Base-by-base conservation (phyloP, 35 echinoderm and acorn worm genomes). In the Lytechinus variegatus region DNA sequence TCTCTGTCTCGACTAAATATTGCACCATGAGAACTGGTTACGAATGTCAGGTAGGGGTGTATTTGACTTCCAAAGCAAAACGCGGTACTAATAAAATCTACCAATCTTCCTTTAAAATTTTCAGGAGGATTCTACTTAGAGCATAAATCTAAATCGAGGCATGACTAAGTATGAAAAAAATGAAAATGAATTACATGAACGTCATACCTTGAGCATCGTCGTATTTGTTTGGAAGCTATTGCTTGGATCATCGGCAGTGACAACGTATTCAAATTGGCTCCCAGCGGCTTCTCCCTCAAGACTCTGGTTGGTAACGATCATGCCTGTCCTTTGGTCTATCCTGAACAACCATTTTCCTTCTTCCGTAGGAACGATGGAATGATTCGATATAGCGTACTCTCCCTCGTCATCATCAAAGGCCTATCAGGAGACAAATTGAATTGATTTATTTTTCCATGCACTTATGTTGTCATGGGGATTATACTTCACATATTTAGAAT, bases 371-470 rank as follows among this genome's bases (percentile, higher is more conserved):
- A 16, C 27, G 79, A 96, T 28, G 52, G 96, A 94, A 51, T 94
- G 94, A 3, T 5, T 54, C 16, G 94, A 56, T 13, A 92, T 6
- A 28, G 92, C 94, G 79, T 96, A 94, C n/a, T 94, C 94, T 10
- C 86, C 86, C 54, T 54, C 86, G 54, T 94, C 92, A 9, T 16
- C 29, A 86, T 96, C 96, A 8, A 96, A 56, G 8, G 96, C 92
- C 92, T 94, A 52, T 52, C 1, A 44, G 53, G 12, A 52, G 44
- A 72, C 33, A 44, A 44, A 44, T 44, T 44, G 33, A 44, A 44
- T 44, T 44, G 33, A 44, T 44, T 44, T 44, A 44, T 44, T 44
- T 44, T 44, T 44, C 33, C 33, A 44, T 44, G 33, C 0, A 44
- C 33, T 44, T 44, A 44, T 44, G 33, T 44, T 44, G 33, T 44